These are phyloP conservation scores for Myotis davidii DNA, from an alignment of 2,113 vertebrate genomes.

Conservation along the genomic window DNA sequence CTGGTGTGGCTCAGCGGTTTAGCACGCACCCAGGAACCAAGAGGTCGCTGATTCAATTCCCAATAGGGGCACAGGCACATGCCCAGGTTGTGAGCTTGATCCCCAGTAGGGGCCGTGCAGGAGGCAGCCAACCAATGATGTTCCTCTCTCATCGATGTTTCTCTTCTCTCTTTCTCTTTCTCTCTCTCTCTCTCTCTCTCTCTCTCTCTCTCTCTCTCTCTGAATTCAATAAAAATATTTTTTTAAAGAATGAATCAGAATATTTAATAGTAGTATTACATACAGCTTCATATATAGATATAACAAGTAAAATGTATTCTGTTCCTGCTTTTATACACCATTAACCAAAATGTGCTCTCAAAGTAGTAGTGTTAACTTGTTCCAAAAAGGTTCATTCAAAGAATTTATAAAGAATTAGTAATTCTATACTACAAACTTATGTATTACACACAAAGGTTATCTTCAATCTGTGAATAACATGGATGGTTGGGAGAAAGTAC, in stretches of 20 bases:
- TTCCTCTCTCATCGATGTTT: no score
- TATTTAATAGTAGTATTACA: constrained; percentile 1
- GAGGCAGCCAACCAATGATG: no score
- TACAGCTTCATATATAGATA: background rate
- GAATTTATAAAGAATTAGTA: background rate
- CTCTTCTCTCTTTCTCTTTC: no score
- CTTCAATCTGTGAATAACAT: constrained; percentile 7
- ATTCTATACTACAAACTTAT: background rate
- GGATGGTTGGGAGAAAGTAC: background rate
- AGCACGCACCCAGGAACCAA: no score
- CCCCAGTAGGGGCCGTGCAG: no score
- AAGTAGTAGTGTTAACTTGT: background rate
- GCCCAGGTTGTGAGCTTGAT: no score
- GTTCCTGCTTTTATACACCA: background rate
- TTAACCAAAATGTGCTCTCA: background rate
- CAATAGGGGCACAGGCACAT: no score
- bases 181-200: no score
- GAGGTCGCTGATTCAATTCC: no score
- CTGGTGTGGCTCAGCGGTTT: no score
- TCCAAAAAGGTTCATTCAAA: background rate
- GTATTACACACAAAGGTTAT: background rate
- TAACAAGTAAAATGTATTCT: constrained; percentile 12
- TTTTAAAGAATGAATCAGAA: background rate
- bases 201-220: no score
- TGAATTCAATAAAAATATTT: no score